Percentiles rank a stretch among this genome's conserved stretches.
Conservation (phyloP, 2,113 vertebrate genomes). For the Electrona antarctica region DNA sequence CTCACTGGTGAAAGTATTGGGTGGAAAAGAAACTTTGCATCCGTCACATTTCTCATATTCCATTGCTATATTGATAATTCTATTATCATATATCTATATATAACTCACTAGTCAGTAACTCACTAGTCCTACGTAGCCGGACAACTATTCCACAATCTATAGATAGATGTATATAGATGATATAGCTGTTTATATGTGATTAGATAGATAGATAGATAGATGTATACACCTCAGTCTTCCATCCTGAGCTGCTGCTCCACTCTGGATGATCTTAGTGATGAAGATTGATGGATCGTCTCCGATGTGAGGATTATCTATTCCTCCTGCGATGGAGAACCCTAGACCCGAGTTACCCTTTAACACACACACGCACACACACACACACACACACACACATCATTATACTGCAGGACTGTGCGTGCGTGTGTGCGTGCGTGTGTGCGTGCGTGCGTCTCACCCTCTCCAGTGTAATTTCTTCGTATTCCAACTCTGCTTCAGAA, state of each 20-base stretch:
- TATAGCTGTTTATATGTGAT: too few species aligned
- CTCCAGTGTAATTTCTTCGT: conserved; percentile 90
- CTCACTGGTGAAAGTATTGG: too few species aligned
- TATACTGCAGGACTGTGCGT: neutral
- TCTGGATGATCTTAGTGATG: conserved; percentile 97
- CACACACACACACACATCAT: conserved; percentile 20
- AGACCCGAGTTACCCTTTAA: conserved; percentile 93
- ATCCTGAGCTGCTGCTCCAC: conserved; percentile 94
- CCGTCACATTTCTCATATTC: too few species aligned
- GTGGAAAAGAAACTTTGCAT: too few species aligned
- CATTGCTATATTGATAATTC: too few species aligned
- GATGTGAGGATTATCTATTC: conserved; percentile 95
- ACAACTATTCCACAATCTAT: too few species aligned
- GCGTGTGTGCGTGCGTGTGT: neutral
- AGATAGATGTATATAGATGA: too few species aligned
- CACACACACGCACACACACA: conserved; percentile 40
- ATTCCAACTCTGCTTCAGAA: conserved; percentile 89
- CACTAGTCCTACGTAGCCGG: too few species aligned
- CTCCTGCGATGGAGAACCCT: conserved; percentile 96
- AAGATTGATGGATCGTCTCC: conserved; percentile 97
- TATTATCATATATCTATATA: too few species aligned
- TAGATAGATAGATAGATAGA: neutral
- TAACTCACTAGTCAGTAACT: too few species aligned
- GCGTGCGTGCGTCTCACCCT: conserved; percentile 76
- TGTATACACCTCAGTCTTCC: conserved; percentile 88